These are phyloP conservation scores for Microctenopoma stevenorrisi DNA, from an alignment of 2,797 vertebrate species.

Conservation along the genomic window DNA sequence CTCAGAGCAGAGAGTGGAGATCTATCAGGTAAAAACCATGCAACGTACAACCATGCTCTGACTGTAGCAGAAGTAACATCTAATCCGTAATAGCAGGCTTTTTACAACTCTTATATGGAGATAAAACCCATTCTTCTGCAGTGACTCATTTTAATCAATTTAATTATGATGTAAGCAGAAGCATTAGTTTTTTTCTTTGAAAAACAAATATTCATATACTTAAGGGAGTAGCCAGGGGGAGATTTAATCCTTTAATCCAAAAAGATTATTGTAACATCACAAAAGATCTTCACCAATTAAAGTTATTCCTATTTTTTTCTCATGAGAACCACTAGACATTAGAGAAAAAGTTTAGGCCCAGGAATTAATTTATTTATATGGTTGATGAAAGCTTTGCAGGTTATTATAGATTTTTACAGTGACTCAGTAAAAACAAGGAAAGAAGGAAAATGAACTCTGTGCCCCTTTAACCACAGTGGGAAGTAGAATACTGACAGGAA, in stretches of 20 bases:
- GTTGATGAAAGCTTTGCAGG: background rate
- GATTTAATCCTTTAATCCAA: background rate
- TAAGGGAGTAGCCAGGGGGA: background rate
- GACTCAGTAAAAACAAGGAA: conserved; percentile 5
- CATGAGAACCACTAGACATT: conserved; percentile 2
- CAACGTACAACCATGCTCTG: background rate
- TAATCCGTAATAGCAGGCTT: background rate
- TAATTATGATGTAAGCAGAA: background rate
- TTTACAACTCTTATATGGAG: background rate
- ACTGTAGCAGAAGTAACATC: background rate
- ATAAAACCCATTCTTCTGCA: background rate
- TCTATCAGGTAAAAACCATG: conserved; percentile 81
- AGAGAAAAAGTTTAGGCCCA: conserved; percentile 14
- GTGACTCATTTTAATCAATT: background rate
- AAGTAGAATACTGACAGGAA: background rate
- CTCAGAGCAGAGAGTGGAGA: conserved; percentile 86
- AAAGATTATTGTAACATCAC: conserved; percentile 3
- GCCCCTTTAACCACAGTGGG: background rate
- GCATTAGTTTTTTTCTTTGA: background rate
- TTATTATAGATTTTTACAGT: background rate
- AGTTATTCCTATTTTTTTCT: conserved; percentile 2
- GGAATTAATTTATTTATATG: conserved; percentile 10
- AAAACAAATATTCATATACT: background rate
- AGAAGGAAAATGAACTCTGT: background rate
- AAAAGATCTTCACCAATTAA: conserved; percentile 17